Evolutionary conservation across 2,888 invertebrate genomes (phyloP).

Genomic region (Clunio marinus): DNA sequence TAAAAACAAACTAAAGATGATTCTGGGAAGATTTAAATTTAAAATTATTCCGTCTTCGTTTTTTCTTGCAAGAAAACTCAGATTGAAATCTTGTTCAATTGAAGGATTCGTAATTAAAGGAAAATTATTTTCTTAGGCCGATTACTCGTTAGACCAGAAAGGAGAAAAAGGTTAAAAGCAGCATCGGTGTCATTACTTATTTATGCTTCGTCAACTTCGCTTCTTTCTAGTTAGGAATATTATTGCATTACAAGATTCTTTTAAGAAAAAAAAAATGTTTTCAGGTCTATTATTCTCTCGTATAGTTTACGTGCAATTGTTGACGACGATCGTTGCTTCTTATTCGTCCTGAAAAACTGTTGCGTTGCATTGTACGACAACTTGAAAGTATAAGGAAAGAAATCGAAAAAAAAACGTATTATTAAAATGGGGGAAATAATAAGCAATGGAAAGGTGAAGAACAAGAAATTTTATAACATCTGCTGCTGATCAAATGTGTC

Average conservation of each 20-base stretch:
- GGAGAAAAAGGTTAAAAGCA: neutral
- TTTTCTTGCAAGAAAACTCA: constrained; percentile 29
- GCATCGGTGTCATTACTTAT: neutral
- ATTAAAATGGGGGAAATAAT: constrained; percentile 36
- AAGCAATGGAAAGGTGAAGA: constrained; percentile 26
- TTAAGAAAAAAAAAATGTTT: constrained; percentile 1
- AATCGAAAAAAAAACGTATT: constrained; percentile 7
- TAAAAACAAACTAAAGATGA: constrained; percentile 26
- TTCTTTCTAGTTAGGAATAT: neutral
- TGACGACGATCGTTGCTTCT: no score
- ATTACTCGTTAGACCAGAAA: neutral
- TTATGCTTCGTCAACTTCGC: neutral
- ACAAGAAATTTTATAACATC: constrained; percentile 34
- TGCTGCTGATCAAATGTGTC: constrained; percentile 34
- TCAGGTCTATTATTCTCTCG: neutral
- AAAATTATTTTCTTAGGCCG: neutral
- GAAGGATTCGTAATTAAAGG: neutral
- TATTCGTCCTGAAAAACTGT: constrained; percentile 18
- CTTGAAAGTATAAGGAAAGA: neutral
- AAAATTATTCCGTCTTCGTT: neutral
- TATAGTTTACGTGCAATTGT: no score
- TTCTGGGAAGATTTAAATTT: constrained; percentile 31
- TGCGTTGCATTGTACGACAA: constrained; percentile 30
- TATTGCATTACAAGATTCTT: neutral
- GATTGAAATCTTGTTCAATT: no score